These are phyloP conservation scores for Riparia riparia DNA, from an alignment of 2,113 vertebrate genomes.

Conservation along the genomic window DNA sequence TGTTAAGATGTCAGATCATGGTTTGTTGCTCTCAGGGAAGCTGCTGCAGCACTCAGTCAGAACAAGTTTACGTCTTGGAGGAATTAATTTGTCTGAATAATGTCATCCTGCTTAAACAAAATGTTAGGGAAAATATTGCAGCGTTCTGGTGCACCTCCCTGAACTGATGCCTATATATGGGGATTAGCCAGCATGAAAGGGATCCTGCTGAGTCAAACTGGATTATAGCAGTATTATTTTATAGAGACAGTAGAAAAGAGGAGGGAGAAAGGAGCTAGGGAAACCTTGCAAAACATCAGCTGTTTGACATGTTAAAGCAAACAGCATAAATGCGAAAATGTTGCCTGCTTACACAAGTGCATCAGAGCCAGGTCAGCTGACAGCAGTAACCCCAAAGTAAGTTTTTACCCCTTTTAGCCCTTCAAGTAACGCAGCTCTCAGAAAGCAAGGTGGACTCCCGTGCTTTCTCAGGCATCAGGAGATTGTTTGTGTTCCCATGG, in stretches of 20 bases:
- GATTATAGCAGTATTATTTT: conserved; percentile 52
- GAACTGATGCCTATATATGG: conserved; percentile 63
- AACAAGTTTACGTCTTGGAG: conserved; percentile 62
- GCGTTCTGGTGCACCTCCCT: conserved; percentile 30
- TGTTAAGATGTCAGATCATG: conserved; percentile 66
- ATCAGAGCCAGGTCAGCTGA: background rate
- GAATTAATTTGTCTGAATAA: conserved; percentile 66
- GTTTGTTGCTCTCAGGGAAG: conserved; percentile 56
- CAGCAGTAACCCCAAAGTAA: background rate
- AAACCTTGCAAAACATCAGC: conserved; percentile 17
- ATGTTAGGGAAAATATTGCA: conserved; percentile 57
- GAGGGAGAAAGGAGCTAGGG: background rate
- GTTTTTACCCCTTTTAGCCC: background rate
- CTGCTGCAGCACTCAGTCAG: conserved; percentile 50
- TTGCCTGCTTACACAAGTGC: background rate
- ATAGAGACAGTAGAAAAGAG: conserved; percentile 7
- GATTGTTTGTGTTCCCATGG: background rate
- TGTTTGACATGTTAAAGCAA: conserved; percentile 11
- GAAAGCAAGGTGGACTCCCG: background rate
- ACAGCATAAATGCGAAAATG: background rate
- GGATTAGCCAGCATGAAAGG: conserved; percentile 48
- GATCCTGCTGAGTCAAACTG: conserved; percentile 57
- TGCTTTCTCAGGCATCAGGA: background rate
- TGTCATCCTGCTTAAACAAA: conserved; percentile 62
- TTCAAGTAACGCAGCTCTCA: background rate